These are phyloP conservation scores for Scaptodrosophila lebanonensis DNA, from an alignment of 1,140 invertebrate species.

Conservation along the genomic window DNA sequence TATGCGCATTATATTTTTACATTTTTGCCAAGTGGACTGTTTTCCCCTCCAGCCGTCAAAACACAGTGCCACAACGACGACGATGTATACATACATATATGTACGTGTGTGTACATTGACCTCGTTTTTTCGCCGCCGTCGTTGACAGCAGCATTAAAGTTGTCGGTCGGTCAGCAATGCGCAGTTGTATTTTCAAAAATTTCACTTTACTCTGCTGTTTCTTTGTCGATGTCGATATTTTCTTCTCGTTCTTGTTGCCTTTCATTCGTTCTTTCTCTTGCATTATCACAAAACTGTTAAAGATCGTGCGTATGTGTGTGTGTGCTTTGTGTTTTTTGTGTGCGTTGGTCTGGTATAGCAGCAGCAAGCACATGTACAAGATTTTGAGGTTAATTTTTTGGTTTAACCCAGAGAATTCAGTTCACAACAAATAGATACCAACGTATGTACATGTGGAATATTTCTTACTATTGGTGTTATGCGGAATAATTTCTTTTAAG, in stretches of 20 bases:
- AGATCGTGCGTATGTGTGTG: slow-evolving; percentile 17
- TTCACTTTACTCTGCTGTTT: slow-evolving; percentile 56
- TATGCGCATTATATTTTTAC: slow-evolving; percentile 1
- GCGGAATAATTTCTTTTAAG: too few relatives aligned
- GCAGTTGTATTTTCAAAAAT: slow-evolving; percentile 38
- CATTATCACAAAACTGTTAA: slow-evolving; percentile 68
- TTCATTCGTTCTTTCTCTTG: slow-evolving; percentile 45
- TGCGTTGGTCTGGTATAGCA: slow-evolving; percentile 14
- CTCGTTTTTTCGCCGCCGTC: slow-evolving; percentile 41
- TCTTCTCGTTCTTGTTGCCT: slow-evolving; percentile 26
- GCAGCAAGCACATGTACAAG: slow-evolving; percentile 30
- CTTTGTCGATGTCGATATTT: slow-evolving; percentile 44
- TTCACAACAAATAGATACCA: too few relatives aligned
- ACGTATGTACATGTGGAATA: too few relatives aligned
- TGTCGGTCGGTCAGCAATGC: slow-evolving; percentile 10
- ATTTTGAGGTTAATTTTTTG: too few relatives aligned
- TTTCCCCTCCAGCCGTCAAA: slow-evolving; percentile 15
- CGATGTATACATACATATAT: slow-evolving; percentile 10
- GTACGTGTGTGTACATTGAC: slow-evolving; percentile 47
- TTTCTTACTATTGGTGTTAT: too few relatives aligned
- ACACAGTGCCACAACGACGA: not conserved
- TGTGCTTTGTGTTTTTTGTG: slow-evolving; percentile 14
- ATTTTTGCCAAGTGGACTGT: slow-evolving; percentile 14
- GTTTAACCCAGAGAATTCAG: too few relatives aligned
- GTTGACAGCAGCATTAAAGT: slow-evolving; percentile 49